These are phyloP conservation scores for Seriola quinqueradiata DNA, from an alignment of 2,113 vertebrate genomes.

Conservation along the genomic window DNA sequence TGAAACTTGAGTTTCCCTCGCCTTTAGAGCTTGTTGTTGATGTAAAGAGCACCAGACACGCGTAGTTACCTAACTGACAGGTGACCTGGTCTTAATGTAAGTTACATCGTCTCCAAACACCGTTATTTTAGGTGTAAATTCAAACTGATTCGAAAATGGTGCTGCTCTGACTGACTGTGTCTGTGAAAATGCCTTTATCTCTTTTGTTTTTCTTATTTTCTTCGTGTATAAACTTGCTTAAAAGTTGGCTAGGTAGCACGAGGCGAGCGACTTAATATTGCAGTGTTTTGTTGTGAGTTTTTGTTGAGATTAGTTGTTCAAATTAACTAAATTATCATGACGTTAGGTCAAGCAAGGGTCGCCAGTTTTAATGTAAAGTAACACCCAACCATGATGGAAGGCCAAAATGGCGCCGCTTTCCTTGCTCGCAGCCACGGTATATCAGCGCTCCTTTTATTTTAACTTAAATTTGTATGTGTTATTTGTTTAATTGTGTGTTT, in stretches of 20 bases:
- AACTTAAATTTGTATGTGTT: too few species aligned
- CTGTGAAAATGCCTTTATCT: neutral
- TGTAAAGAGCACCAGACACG: neutral
- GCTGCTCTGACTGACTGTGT: neutral
- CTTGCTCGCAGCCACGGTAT: too few species aligned
- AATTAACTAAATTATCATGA: neutral
- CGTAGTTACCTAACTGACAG: neutral
- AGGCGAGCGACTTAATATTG: too few species aligned
- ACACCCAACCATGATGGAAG: neutral
- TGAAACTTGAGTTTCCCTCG: slow-evolving; percentile 31
- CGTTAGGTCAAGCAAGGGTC: neutral
- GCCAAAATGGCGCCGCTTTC: too few species aligned
- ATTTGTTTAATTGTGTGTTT: too few species aligned
- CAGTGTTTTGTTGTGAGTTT: too few species aligned
- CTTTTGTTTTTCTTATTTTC: neutral
- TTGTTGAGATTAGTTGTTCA: too few species aligned
- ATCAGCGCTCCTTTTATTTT: too few species aligned
- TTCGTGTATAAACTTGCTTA: neutral
- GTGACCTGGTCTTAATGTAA: neutral
- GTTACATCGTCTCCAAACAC: neutral
- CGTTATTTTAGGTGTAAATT: neutral
- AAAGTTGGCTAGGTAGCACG: neutral
- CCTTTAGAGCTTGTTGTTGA: slow-evolving; percentile 10
- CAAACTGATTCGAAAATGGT: neutral
- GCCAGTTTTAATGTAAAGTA: neutral